A percentile compares a stretch with the other conserved stretches of the same genome.
Conservation (phyloP, 2,888 invertebrate genomes). For the Papilio gigon region DNA sequence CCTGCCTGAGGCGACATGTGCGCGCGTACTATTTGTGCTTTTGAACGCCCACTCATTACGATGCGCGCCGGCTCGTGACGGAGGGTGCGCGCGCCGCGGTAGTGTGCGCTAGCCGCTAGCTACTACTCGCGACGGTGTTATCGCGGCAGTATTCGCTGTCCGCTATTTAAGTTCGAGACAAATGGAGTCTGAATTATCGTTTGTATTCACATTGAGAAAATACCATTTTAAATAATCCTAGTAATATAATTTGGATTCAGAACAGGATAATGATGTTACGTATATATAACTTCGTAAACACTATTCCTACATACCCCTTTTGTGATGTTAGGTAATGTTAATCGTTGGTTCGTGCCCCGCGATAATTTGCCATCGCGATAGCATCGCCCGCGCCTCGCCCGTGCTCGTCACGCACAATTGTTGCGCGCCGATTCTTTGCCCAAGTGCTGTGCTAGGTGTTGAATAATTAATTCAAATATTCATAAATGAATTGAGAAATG, state of each 20-base stretch:
- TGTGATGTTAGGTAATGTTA: slow-evolving; percentile 8
- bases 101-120: slow-evolving; percentile 12
- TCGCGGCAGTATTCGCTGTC: not conserved
- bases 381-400: slow-evolving; percentile 48
- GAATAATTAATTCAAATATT: slow-evolving; percentile 22
- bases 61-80: slow-evolving; percentile 40
- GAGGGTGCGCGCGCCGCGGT: slow-evolving; percentile 21
- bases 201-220: not conserved
- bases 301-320: not conserved
- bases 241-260: not conserved
- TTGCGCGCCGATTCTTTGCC: slow-evolving; percentile 8
- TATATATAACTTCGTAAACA: not conserved
- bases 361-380: slow-evolving; percentile 57
- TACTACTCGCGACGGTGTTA: not conserved
- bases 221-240: not conserved
- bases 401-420: slow-evolving; percentile 46
- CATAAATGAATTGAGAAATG: not conserved
- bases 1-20: slow-evolving; percentile 60
- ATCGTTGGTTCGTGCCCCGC: slow-evolving; percentile 43
- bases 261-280: not conserved
- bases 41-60: slow-evolving; percentile 69
- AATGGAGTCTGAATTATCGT: not conserved
- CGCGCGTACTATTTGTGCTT: slow-evolving; percentile 73
- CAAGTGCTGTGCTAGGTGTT: slow-evolving; percentile 14
- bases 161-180: not conserved